These are phyloP conservation scores for Thalassaphorura encarpata DNA, from an alignment of 1,140 invertebrate species.

Conservation along the genomic window DNA sequence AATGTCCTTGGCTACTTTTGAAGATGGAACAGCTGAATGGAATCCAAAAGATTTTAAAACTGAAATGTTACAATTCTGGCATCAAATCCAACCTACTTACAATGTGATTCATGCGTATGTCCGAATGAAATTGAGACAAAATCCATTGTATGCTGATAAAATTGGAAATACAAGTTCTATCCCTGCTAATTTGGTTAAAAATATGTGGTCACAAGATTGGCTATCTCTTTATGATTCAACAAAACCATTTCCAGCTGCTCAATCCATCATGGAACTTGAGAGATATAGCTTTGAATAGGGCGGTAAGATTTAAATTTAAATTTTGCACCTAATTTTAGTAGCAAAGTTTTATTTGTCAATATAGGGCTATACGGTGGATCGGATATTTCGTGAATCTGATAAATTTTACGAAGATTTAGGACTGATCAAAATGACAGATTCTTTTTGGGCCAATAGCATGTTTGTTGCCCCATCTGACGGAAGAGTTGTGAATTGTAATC, in stretches of 20 bases:
- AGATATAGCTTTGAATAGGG: conserved; percentile 2
- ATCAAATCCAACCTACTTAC: conserved; percentile 67
- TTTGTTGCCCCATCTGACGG: conserved; percentile 36
- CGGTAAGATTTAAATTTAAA: background rate
- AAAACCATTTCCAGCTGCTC: conserved; percentile 9
- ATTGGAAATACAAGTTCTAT: conserved; percentile 2
- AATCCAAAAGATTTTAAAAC: conserved; percentile 44
- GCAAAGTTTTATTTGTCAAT: background rate
- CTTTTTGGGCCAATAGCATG: conserved; percentile 14
- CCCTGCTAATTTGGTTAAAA: conserved; percentile 19
- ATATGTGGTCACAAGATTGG: conserved; percentile 11
- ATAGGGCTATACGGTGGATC: conserved; percentile 12
- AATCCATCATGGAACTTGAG: conserved; percentile 9
- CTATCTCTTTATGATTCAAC: background rate
- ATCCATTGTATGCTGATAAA: conserved; percentile 27
- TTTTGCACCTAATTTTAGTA: background rate
- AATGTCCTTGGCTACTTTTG: conserved; percentile 1
- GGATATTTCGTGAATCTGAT: conserved; percentile 13
- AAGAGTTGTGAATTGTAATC: conserved; percentile 6
- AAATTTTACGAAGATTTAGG: conserved; percentile 15
- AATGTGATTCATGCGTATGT: conserved; percentile 78
- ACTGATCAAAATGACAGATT: background rate
- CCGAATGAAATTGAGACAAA: conserved; percentile 55
- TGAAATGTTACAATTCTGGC: conserved; percentile 56
- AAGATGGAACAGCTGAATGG: conserved; percentile 5